phyloP scores from a whole-genome alignment of 2,797 vertebrate genomes.

The Tapera naevia region DNA sequence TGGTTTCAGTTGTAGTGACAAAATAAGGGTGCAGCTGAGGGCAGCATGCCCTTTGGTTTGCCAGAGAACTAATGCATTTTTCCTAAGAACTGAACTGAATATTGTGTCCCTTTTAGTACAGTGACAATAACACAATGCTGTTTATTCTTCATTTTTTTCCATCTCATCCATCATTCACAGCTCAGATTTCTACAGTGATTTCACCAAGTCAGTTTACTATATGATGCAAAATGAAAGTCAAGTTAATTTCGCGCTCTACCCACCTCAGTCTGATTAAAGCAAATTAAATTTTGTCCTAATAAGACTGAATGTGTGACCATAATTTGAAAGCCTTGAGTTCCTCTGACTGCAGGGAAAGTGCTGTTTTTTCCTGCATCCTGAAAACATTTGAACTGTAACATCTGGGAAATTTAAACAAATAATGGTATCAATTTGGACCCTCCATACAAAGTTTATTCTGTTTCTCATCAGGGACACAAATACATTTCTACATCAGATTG shows the following conservation, averaged over 20 bases:
- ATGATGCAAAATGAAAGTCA: slow-evolving; percentile 51
- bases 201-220: slow-evolving; percentile 8
- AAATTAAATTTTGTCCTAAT: slow-evolving; percentile 61
- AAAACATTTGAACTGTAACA: slow-evolving; percentile 30
- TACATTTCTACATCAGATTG: neutral
- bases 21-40: neutral
- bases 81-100: neutral
- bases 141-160: slow-evolving; percentile 17
- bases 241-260: slow-evolving; percentile 66
- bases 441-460: neutral
- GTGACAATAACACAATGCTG: neutral
- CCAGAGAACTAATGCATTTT: neutral
- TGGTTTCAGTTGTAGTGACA: neutral
- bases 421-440: neutral
- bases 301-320: slow-evolving; percentile 1
- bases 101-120: neutral
- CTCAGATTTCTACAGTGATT: slow-evolving; percentile 19
- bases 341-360: slow-evolving; percentile 19
- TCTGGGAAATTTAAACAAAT: slow-evolving; percentile 23
- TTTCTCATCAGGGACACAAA: neutral
- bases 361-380: neutral
- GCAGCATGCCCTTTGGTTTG: neutral
- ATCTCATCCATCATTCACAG: slow-evolving; percentile 39
- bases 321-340: slow-evolving; percentile 42
- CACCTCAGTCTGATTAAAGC: slow-evolving; percentile 50